Base-by-base conservation (phyloP, 1,140 invertebrate genomes). In the Lepidostoma basale region DNA sequence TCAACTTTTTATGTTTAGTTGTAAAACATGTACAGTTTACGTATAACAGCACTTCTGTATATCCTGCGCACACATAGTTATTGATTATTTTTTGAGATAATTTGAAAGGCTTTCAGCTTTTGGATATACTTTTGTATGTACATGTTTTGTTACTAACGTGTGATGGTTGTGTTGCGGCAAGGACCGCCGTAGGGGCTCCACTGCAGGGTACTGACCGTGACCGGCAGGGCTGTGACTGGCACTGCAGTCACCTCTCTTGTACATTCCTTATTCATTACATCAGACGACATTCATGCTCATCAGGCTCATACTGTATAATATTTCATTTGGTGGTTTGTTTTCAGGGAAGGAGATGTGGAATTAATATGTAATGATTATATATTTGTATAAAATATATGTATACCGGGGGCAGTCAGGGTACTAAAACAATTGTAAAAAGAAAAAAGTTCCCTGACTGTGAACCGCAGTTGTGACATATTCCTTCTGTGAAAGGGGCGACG, bases 1-100 rank as follows among this genome's bases (percentile, higher is more conserved):
- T 81, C 77, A 75, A 79, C 64, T 78, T 78, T 69, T 76, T 81
- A 79, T 81, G 82, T 83, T 83, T 83, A 83, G 82, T 83, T 83
- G 81, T 83, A 83, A 83, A 83, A 83, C 82, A 83, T 83, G 82
- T 83, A 83, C 82, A 83, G 81, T 83, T 83, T 83, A 75, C 76
- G 78, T 83, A 83, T 81, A 67, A 67, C 64, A 76, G 82, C 82
- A 83, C 82, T 78, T 81, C 73, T 83, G 82, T 83, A 83, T 82
- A 83, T 83, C 82, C 76, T 80, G 81, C 81, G 81, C 82, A 76
- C 74, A 68, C 64, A 73, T 80, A 72, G 67, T 69, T 72, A 72
- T 77, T 83, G 82, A 79, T 82, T 82, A 81, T 82, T 83, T 80
- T 78, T 75, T 82, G 78, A 76, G 78, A 78, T 81, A 68, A 77